These are phyloP conservation scores for Frieseomelitta varia DNA, from an alignment of 1,140 invertebrate species.

Conservation along the genomic window DNA sequence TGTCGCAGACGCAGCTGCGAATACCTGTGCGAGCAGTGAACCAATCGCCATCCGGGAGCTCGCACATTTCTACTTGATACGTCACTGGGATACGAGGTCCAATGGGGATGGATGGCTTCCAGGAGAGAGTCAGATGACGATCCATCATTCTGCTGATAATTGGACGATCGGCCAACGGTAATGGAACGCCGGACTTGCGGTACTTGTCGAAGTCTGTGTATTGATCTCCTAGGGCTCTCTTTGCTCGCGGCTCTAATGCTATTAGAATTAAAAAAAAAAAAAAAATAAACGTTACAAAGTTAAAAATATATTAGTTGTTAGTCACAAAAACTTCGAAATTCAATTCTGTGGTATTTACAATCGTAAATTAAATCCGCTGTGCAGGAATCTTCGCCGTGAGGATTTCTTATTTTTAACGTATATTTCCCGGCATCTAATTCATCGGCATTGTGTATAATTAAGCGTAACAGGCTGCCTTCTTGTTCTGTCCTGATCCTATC, in stretches of 20 bases:
- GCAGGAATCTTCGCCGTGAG: conserved; percentile 92
- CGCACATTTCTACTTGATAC: conserved; percentile 96
- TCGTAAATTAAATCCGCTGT: conserved; percentile 91
- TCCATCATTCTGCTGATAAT: conserved; percentile 95
- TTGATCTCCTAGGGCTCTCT: conserved; percentile 89
- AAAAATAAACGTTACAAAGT: background rate
- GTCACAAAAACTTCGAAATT: background rate
- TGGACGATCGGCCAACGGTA: conserved; percentile 93
- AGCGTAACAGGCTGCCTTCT: conserved; percentile 89
- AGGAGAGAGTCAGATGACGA: conserved; percentile 91
- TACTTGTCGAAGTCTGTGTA: conserved; percentile 93
- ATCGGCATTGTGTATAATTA: conserved; percentile 89
- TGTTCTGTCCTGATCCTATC: conserved; percentile 91
- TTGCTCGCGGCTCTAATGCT: conserved; percentile 87
- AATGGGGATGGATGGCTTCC: conserved; percentile 94
- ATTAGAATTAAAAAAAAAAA: too few species aligned
- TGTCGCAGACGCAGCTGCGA: conserved; percentile 92
- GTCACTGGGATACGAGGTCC: conserved; percentile 92
- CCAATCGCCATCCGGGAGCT: conserved; percentile 94
- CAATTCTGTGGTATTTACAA: conserved; percentile 83
- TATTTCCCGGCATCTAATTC: conserved; percentile 92
- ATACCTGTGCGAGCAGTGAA: conserved; percentile 91
- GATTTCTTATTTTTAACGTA: conserved; percentile 90
- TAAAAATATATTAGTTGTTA: too few species aligned
- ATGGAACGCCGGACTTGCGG: conserved; percentile 89